Conservation (phyloP, 2,888 invertebrate species). For the Lampropteryx suffumata region DNA sequence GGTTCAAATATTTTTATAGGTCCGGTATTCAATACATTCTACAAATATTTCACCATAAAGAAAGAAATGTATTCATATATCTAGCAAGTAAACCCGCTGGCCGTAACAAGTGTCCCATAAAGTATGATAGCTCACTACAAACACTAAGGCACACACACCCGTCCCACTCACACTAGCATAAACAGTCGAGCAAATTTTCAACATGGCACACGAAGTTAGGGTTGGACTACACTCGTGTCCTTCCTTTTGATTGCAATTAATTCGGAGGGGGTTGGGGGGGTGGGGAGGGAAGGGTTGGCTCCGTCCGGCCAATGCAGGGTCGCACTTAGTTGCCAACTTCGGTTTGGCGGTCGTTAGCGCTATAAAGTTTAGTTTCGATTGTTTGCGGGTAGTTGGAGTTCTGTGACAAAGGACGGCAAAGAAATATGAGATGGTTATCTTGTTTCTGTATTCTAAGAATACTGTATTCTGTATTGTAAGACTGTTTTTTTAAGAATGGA, state of each 20-base stretch:
- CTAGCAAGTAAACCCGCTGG: background rate
- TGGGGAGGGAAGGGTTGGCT: slow-evolving; percentile 55
- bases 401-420: slow-evolving; percentile 12
- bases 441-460: background rate
- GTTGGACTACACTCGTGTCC: slow-evolving; percentile 81
- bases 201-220: slow-evolving; percentile 78
- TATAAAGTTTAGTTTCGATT: slow-evolving; percentile 51
- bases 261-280: slow-evolving; percentile 59
- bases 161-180: slow-evolving; percentile 48
- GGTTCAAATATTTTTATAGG: too few species aligned
- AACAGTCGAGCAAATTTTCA: slow-evolving; percentile 65
- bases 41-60: background rate
- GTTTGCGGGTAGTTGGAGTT: slow-evolving; percentile 32
- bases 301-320: slow-evolving; percentile 76
- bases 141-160: slow-evolving; percentile 34
- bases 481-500: too few species aligned
- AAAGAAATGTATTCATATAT: background rate
- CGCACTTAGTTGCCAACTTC: slow-evolving; percentile 68
- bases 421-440: slow-evolving; percentile 9
- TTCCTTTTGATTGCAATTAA: slow-evolving; percentile 84
- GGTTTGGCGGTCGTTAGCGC: slow-evolving; percentile 59
- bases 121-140: slow-evolving; percentile 20
- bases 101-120: slow-evolving; percentile 14
- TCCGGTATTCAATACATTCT: too few species aligned
- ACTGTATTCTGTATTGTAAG: too few species aligned